Base-by-base conservation (phyloP, 2,113 vertebrate species). In the Eulacestoma nigropectus region DNA sequence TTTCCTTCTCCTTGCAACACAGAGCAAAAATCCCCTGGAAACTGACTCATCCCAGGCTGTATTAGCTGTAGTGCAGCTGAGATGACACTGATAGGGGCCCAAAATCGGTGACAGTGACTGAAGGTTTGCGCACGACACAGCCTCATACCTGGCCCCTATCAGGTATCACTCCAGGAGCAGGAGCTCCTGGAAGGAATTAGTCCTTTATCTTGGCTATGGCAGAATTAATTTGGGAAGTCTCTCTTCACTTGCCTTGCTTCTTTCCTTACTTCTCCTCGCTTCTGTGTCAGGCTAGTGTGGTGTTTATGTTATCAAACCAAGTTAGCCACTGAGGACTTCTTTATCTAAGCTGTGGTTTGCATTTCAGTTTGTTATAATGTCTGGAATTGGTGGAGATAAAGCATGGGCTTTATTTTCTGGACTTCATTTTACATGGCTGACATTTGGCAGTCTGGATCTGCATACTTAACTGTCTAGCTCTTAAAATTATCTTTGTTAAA, bases 11-110 rank as follows among this genome's bases (percentile, higher is more conserved):
- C 62, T 62, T 80, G 59, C 46, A 85, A 25, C 44, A 35, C 23
- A 69, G 53, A 30, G 10, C 32, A 35, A 55, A 69, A 93, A 44
- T 42, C 12, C 7, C 42, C 22, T 53, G 42, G 16, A n/a, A 67
- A 2, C 13, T 4, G 55, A 57, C 23, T 56, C 35, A 27, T 41
- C 10, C 20, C 23, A 20, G 26, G 12, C 26, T 20, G 2, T 18
- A 2, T 41, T 30, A 49, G 55, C 33, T 74, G 64, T 52, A 41
- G 16, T 3, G 1, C 16, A 35, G 74, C 26, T 50, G 32, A 67
- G 41, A 13, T 4, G 4, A 20, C 14, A 21, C 9, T 25, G 29
- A 6, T 7, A 7, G 0, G 6, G 22, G 29, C 35, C 63, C 33
- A 56, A 60, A 83, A 59, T 33, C 1, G 1, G 21, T 56, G 70